Evolutionary conservation across 2,113 vertebrate species (phyloP).

Genomic region (Conger conger): DNA sequence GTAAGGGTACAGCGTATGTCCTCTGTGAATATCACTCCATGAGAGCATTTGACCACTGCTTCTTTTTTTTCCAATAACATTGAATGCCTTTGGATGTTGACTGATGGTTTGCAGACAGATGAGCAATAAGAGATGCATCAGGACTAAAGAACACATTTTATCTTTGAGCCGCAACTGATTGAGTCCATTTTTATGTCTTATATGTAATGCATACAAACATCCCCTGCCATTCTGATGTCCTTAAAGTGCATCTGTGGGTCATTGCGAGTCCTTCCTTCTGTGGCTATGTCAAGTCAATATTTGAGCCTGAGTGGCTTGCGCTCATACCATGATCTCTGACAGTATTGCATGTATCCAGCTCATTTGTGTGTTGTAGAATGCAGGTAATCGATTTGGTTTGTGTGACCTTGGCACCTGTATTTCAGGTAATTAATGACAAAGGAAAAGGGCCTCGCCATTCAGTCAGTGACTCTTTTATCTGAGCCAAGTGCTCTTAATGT

Average conservation of each 20-base stretch:
- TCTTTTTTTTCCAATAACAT: constrained; percentile 18
- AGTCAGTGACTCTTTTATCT: neutral
- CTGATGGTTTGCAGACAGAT: neutral
- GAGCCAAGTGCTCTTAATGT: neutral
- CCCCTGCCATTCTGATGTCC: constrained; percentile 70
- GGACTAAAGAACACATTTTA: neutral
- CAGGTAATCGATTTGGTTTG: neutral
- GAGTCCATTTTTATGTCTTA: neutral
- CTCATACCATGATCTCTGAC: neutral
- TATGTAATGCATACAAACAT: constrained; percentile 56
- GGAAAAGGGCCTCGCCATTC: neutral
- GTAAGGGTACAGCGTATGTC: neutral
- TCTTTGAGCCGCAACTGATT: neutral
- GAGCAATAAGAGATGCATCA: constrained; percentile 14
- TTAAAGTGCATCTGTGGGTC: neutral
- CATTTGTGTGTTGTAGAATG: neutral
- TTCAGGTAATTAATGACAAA: constrained; percentile 12
- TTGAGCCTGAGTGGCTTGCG: neutral
- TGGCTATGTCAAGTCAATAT: neutral
- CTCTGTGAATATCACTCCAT: constrained; percentile 4
- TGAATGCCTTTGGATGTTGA: constrained; percentile 12
- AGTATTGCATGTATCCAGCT: neutral
- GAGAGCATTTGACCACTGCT: constrained; percentile 11
- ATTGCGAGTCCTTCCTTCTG: neutral
- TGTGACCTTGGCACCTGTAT: neutral